Percentiles rank a stretch among this genome's conserved stretches.
Evolutionary conservation across 2,888 invertebrate species (phyloP).

Genomic region (Drosophila neotestacea): DNA sequence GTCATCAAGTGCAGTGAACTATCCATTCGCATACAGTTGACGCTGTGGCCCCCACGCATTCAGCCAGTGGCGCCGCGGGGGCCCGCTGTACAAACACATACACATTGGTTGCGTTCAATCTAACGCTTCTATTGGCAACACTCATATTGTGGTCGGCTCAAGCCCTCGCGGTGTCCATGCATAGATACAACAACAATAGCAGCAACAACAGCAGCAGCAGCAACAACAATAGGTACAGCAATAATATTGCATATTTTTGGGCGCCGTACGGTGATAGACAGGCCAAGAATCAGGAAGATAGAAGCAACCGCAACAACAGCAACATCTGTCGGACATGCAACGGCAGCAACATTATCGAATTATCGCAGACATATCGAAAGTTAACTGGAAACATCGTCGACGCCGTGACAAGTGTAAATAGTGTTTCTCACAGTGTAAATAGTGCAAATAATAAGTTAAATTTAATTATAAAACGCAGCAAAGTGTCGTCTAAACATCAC

Average conservation of each 20-base stretch:
- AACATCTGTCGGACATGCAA: slow-evolving; percentile 62
- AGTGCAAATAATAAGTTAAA: slow-evolving; percentile 76
- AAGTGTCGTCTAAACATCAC: slow-evolving; percentile 53
- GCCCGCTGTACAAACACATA: slow-evolving; percentile 79
- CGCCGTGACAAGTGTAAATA: slow-evolving; percentile 58
- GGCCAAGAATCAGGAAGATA: slow-evolving; percentile 10
- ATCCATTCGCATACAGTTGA: slow-evolving; percentile 77
- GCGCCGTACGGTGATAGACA: slow-evolving; percentile 19
- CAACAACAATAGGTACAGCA: slow-evolving; percentile 31
- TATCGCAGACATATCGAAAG: slow-evolving; percentile 45
- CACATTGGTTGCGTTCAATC: slow-evolving; percentile 70
- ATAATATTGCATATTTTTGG: slow-evolving; percentile 60
- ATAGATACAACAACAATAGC: slow-evolving; percentile 38
- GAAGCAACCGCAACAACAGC: slow-evolving; percentile 15
- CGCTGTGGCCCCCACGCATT: slow-evolving; percentile 85
- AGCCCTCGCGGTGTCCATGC: slow-evolving; percentile 85
- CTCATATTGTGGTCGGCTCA: slow-evolving; percentile 78
- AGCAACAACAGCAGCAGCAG: slow-evolving; percentile 9
- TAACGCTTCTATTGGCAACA: slow-evolving; percentile 82
- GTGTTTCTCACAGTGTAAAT: slow-evolving; percentile 72
- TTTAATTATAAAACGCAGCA: slow-evolving; percentile 67
- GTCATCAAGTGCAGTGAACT: slow-evolving; percentile 63
- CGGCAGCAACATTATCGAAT: slow-evolving; percentile 30
- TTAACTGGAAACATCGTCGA: slow-evolving; percentile 75
- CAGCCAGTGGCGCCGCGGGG: slow-evolving; percentile 85